phyloP scores from a whole-genome alignment of 2,888 invertebrate genomes.

The Dasysyrphus tricinctus region DNA sequence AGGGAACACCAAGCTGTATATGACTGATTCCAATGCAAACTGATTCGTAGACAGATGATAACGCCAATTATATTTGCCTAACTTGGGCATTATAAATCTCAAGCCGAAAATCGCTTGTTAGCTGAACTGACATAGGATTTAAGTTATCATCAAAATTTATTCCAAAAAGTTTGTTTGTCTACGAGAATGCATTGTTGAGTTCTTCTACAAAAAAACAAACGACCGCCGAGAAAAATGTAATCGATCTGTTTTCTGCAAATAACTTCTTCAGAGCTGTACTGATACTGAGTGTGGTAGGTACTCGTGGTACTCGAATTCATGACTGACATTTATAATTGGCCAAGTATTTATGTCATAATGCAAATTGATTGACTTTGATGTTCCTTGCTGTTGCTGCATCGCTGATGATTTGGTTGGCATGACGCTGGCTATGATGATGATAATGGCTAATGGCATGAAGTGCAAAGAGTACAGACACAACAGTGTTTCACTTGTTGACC shows the following conservation, averaged over 20 bases:
- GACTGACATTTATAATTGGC: conserved; percentile 67
- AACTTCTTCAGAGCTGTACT: conserved; percentile 46
- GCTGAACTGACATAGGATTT: too few relatives aligned
- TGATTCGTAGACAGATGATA: too few relatives aligned
- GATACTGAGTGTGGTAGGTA: conserved; percentile 25
- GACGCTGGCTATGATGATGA: conserved; percentile 1
- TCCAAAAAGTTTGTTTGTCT: too few relatives aligned
- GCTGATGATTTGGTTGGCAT: background rate
- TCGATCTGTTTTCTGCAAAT: conserved; percentile 72
- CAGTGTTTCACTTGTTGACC: conserved; percentile 59
- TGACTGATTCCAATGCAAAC: too few relatives aligned
- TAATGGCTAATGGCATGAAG: conserved; percentile 12
- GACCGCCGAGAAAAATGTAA: conserved; percentile 20
- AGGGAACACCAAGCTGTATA: too few relatives aligned
- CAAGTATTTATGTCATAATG: conserved; percentile 73
- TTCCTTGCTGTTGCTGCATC: conserved; percentile 43
- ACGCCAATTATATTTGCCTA: too few relatives aligned
- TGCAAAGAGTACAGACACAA: conserved; percentile 6
- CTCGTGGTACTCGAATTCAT: conserved; percentile 41
- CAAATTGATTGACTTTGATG: conserved; percentile 73
- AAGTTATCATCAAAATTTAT: too few relatives aligned
- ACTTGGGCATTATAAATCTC: too few relatives aligned
- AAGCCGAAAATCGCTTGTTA: too few relatives aligned
- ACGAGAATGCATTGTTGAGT: too few relatives aligned
- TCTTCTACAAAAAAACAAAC: too few relatives aligned